Percentiles rank a stretch among this genome's conserved stretches.
Evolutionary conservation across 2,797 vertebrate species (phyloP).

Genomic region (Benthosema pterotum): DNA sequence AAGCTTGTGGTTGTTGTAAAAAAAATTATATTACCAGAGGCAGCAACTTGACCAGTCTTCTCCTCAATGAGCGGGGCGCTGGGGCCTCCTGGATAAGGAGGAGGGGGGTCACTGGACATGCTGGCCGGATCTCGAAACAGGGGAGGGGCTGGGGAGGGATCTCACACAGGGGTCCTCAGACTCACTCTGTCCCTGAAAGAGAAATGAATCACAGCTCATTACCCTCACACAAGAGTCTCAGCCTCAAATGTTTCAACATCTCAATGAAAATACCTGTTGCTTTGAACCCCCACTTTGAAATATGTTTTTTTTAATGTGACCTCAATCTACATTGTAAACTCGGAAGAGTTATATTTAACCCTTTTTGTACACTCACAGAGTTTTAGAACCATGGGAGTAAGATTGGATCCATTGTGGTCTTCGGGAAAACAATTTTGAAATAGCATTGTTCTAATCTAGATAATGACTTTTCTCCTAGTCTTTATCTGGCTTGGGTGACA

Average conservation of each 20-base stretch:
- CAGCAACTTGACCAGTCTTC: slow-evolving; percentile 86
- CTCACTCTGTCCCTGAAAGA: slow-evolving; percentile 36
- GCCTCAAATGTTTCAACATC: slow-evolving; percentile 17
- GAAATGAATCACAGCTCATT: slow-evolving; percentile 20
- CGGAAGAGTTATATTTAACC: too few species aligned
- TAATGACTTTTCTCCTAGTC: too few species aligned
- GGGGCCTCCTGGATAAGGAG: slow-evolving; percentile 94
- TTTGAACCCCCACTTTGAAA: too few species aligned
- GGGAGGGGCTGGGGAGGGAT: slow-evolving; percentile 35
- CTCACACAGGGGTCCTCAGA: slow-evolving; percentile 37
- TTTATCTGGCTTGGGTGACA: too few species aligned
- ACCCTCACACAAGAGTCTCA: slow-evolving; percentile 20
- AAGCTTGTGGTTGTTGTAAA: too few species aligned
- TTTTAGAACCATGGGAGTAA: too few species aligned
- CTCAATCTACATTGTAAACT: too few species aligned
- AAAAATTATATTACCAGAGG: slow-evolving; percentile 83
- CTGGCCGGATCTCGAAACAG: slow-evolving; percentile 57
- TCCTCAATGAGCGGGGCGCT: slow-evolving; percentile 91
- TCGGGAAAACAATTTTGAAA: too few species aligned
- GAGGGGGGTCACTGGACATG: slow-evolving; percentile 95
- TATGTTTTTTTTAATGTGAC: too few species aligned
- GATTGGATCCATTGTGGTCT: too few species aligned
- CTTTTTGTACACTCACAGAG: too few species aligned
- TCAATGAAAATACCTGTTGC: slow-evolving; percentile 16
- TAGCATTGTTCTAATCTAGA: too few species aligned